phyloP scores from a whole-genome alignment of 2,113 vertebrate species.

The Cygnus atratus region DNA sequence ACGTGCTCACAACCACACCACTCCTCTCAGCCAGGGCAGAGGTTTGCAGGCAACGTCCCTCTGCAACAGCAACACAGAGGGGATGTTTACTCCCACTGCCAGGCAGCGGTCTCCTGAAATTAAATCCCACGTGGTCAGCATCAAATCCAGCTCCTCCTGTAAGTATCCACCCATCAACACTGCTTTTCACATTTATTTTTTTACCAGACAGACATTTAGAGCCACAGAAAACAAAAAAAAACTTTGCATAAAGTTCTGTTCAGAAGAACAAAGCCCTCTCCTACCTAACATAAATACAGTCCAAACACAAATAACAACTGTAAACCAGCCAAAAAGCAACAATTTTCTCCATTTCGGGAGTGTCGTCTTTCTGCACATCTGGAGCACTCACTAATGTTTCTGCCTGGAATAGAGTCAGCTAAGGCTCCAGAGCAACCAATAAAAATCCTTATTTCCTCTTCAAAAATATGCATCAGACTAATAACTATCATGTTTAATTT shows the following conservation, averaged over 20 bases:
- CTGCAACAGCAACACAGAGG: background rate
- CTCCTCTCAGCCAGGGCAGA: background rate
- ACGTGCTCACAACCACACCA: background rate
- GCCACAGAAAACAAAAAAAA: background rate
- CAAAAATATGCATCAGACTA: background rate
- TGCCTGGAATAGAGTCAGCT: background rate
- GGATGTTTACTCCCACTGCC: conserved; percentile 9
- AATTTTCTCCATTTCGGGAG: background rate
- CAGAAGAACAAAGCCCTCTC: background rate
- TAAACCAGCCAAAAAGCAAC: background rate
- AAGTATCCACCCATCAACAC: background rate
- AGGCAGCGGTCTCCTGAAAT: conserved; percentile 4
- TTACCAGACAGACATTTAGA: background rate
- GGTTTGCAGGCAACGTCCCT: background rate
- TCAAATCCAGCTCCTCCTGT: background rate
- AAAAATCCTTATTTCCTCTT: background rate
- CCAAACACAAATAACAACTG: background rate
- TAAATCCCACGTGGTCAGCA: background rate
- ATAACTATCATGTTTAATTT: background rate
- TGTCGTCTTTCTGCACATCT: background rate
- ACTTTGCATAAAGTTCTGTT: background rate
- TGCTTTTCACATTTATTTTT: background rate
- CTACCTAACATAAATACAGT: background rate
- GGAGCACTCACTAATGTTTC: background rate
- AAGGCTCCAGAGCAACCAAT: background rate